Base-by-base conservation (phyloP, 2,888 invertebrate genomes). In the Zelleria hepariella region DNA sequence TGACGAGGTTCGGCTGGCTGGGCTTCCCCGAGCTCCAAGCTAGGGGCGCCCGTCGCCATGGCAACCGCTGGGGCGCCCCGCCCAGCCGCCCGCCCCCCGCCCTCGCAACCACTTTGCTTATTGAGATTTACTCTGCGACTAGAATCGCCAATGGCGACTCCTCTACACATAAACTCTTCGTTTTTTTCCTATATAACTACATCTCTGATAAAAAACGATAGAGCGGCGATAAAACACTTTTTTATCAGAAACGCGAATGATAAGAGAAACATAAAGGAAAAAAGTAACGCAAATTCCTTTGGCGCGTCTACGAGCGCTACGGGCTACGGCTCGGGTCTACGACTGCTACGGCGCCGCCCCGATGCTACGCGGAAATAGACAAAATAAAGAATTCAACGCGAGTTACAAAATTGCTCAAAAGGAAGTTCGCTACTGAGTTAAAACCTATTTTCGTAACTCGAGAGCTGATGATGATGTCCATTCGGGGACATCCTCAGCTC, bases 51-150 rank as follows among this genome's bases (percentile, higher is more conserved):
- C 48, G 84, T 86, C 78, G 74, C 79, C 74, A 80, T 84, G 77
- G 75, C 73, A 68, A 80, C 84, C 77, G 75, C 73, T 68, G 72
- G 77, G 77, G 75, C 73, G 80, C 82, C 82, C 83, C 82, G 80
- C 82, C 83, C 82, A 79, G 67, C 67, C 42, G 56, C 18, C 56
- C 59, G 57, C 68, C 66, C 66, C 68, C 66, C 68, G 61, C 65
- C 68, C 71, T 64, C 71, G 74, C 75, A 73, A 73, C 69, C 72
- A 70, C 69, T 71, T 72, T 66, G 72, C 71, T 74, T 75, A 75
- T 72, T 70, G 74, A 77, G 75, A 76, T 75, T 77, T 75, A 75
- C 77, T 79, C 71, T 67, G 73, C 65, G 64, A 63, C 71, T 70
- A 67, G 68, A 72, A 70, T 77, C 72, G 72, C 75, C 75, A 74